These are phyloP conservation scores for Chionis minor DNA, from an alignment of 2,113 vertebrate species.

Conservation along the genomic window DNA sequence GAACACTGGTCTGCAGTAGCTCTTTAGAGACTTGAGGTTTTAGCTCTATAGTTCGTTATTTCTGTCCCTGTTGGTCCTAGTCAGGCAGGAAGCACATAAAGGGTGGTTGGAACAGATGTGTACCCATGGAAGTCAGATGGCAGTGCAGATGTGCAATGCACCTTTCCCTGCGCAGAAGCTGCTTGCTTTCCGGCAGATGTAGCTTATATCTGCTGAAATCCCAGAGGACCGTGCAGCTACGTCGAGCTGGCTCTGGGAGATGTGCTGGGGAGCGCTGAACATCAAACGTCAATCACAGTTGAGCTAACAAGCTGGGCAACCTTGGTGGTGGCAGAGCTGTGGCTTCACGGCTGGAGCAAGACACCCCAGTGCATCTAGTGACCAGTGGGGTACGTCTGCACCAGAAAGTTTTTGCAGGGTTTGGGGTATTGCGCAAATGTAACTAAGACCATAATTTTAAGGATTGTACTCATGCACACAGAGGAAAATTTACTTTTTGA, in stretches of 20 bases:
- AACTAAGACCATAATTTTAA: constrained; percentile 11
- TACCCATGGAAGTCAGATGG: neutral
- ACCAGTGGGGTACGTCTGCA: neutral
- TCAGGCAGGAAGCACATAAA: neutral
- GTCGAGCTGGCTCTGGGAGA: neutral
- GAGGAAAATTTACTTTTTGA: constrained; percentile 27
- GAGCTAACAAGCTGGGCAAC: neutral
- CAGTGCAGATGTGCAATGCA: neutral
- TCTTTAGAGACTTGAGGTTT: neutral
- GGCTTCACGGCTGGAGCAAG: neutral
- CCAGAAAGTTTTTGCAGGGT: neutral
- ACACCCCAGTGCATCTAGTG: neutral
- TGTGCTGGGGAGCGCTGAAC: neutral
- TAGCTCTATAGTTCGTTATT: neutral
- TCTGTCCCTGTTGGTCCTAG: neutral
- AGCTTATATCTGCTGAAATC: neutral
- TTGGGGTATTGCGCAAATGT: neutral
- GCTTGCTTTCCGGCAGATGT: neutral
- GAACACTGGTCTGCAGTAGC: neutral
- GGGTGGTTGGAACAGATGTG: neutral
- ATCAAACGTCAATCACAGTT: neutral
- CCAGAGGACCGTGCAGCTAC: neutral
- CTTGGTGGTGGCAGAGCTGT: neutral
- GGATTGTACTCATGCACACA: neutral
- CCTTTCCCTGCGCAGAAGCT: neutral